phyloP scores from a whole-genome alignment of 2,797 vertebrate genomes.

The Microtus obscurus region DNA sequence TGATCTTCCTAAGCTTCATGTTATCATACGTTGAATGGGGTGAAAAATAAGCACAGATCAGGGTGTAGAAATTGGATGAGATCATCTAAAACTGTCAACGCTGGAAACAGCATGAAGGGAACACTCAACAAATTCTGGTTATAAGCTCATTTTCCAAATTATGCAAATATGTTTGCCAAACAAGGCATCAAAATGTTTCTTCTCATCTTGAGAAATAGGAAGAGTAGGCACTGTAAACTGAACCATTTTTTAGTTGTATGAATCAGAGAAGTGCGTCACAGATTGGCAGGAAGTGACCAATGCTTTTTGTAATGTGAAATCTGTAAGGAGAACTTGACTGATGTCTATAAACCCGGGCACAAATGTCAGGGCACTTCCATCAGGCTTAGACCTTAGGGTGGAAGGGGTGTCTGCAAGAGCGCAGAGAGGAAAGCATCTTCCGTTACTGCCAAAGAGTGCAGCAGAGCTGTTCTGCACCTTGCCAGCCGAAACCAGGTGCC shows the following conservation, averaged over 20 bases:
- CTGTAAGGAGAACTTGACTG: neutral
- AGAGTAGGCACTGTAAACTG: neutral
- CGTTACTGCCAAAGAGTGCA: too few relatives aligned
- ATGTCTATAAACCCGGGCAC: neutral
- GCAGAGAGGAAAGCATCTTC: neutral
- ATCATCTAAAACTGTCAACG: neutral
- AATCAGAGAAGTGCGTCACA: conserved; percentile 6
- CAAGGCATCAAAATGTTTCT: conserved; percentile 24
- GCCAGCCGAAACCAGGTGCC: neutral
- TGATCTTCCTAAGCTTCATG: neutral
- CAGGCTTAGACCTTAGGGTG: neutral
- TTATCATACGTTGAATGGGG: neutral
- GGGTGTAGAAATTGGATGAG: neutral
- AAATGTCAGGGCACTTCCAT: rapidly evolving
- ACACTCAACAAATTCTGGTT: neutral
- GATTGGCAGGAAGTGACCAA: neutral
- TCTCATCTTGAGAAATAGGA: conserved; percentile 18
- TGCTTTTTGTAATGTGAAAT: neutral
- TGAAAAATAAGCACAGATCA: neutral
- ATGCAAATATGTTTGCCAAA: neutral
- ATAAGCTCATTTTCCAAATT: neutral
- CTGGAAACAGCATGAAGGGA: neutral
- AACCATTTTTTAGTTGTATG: neutral
- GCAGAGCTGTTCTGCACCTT: neutral
- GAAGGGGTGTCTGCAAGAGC: neutral